Percentiles rank a stretch among this genome's conserved stretches.
These are phyloP conservation scores for Bombus picipes DNA, from an alignment of 1,140 invertebrate species.

Conservation along the genomic window DNA sequence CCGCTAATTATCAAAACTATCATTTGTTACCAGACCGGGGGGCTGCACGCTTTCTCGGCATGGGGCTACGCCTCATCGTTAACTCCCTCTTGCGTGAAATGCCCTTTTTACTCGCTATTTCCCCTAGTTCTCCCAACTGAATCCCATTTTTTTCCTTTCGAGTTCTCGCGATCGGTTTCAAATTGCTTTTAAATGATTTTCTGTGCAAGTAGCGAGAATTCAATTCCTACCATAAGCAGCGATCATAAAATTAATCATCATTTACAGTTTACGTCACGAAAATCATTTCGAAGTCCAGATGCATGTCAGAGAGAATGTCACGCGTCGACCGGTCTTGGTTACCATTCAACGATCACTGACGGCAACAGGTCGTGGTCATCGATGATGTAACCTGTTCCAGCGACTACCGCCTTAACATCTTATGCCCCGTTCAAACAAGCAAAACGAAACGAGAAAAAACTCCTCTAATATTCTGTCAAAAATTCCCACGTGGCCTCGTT, in stretches of 20 bases:
- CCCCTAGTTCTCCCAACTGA: background rate
- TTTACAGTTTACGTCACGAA: no score
- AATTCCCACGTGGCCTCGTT: background rate
- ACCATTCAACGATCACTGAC: background rate
- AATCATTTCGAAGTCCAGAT: no score
- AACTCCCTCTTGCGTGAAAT: conserved; percentile 38
- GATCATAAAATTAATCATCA: no score
- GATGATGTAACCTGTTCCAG: background rate
- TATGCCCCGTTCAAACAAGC: background rate
- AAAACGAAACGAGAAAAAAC: background rate
- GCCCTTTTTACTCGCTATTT: conserved; percentile 13
- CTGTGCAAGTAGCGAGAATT: background rate
- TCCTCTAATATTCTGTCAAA: background rate
- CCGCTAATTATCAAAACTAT: conserved; percentile 67
- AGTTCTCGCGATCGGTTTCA: background rate
- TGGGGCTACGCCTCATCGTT: conserved; percentile 44
- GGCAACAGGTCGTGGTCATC: conserved; percentile 2
- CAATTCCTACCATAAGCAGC: no score
- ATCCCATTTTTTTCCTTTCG: background rate
- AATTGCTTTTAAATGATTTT: background rate
- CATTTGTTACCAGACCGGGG: conserved; percentile 55
- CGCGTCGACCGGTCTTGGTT: no score
- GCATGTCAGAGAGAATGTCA: no score
- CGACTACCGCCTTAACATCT: background rate
- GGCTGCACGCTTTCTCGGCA: conserved; percentile 20